Evolutionary conservation across 2,113 vertebrate species (phyloP).

Genomic region (Peromyscus polionotus): DNA sequence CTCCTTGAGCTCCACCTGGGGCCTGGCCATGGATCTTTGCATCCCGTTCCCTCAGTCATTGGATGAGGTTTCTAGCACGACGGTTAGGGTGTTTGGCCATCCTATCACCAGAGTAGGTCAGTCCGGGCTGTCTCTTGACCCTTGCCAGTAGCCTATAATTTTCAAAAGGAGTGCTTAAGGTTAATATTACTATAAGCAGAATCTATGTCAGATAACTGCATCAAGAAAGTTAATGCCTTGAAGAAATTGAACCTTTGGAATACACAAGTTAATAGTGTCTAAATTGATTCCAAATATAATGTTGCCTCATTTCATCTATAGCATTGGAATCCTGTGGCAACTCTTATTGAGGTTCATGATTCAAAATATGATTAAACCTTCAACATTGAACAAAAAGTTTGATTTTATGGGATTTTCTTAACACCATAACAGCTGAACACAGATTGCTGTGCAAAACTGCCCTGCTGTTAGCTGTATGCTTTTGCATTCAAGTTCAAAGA

Average conservation of each 20-base stretch:
- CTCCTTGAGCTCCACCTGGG: too few species aligned
- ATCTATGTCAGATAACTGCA: not conserved
- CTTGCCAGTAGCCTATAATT: too few species aligned
- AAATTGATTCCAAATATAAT: not conserved
- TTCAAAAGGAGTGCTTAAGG: not conserved
- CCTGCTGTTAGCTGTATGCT: not conserved
- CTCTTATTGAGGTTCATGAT: not conserved
- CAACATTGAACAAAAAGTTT: not conserved
- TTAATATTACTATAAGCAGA: not conserved
- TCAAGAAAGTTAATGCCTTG: not conserved
- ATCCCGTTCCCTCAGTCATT: too few species aligned
- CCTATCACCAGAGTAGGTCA: too few species aligned
- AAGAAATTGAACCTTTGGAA: not conserved
- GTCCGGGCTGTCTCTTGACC: too few species aligned
- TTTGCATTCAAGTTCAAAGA: not conserved
- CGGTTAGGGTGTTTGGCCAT: too few species aligned
- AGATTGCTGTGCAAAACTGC: not conserved
- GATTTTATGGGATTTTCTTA: not conserved
- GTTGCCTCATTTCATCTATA: not conserved
- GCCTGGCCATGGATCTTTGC: too few species aligned
- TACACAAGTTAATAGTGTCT: not conserved
- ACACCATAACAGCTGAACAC: not conserved
- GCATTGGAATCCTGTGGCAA: not conserved
- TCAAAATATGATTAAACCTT: not conserved
- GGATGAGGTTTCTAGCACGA: too few species aligned